These are phyloP conservation scores for Leptoclinus maculatus DNA, from an alignment of 2,797 vertebrate species.

Conservation along the genomic window DNA sequence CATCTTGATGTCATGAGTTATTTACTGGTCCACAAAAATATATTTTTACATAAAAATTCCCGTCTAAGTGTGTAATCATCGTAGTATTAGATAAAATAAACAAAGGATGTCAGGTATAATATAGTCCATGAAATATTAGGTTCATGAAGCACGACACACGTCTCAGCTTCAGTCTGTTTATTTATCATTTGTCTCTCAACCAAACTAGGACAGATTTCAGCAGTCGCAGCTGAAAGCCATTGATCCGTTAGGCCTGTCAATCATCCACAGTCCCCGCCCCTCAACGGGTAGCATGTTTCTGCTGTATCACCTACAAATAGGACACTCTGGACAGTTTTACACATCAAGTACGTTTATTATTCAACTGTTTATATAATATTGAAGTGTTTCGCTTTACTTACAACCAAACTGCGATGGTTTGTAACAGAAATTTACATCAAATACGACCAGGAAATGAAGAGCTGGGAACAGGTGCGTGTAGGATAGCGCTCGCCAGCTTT, in stretches of 20 bases:
- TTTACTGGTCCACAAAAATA: not conserved
- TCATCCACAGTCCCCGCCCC: conserved; percentile 59
- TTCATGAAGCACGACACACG: not conserved
- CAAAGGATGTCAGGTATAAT: not conserved
- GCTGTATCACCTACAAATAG: conserved; percentile 51
- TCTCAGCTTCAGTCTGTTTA: conserved; percentile 43
- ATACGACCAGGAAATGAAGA: conserved; percentile 19
- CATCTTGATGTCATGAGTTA: not conserved
- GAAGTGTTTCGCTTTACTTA: not conserved
- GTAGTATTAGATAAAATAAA: not conserved
- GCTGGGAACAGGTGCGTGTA: conserved; percentile 68
- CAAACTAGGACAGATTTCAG: conserved; percentile 52
- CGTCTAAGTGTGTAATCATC: not conserved
- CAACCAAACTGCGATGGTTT: not conserved
- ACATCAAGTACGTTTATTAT: conserved; percentile 61
- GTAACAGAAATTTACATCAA: fast-evolving
- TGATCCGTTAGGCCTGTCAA: conserved; percentile 50
- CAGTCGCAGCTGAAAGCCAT: not conserved
- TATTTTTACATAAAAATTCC: not conserved
- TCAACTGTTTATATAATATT: not conserved
- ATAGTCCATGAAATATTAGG: not conserved
- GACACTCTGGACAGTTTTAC: conserved; percentile 50
- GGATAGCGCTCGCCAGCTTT: conserved; percentile 19
- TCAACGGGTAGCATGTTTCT: conserved; percentile 48
- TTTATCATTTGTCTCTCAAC: conserved; percentile 68